Conservation (phyloP, 2,888 invertebrate species). For the Vesta saturnalis region DNA sequence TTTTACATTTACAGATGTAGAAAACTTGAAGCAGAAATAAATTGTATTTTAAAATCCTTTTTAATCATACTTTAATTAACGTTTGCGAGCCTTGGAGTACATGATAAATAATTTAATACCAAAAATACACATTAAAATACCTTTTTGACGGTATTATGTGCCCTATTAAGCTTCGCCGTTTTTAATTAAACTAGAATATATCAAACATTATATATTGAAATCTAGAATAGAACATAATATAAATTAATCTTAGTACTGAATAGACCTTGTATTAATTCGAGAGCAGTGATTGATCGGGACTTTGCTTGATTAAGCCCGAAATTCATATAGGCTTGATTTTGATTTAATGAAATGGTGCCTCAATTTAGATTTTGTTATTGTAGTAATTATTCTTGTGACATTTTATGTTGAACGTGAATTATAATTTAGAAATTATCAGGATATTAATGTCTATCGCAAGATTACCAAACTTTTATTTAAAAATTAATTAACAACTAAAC, state of each 20-base stretch:
- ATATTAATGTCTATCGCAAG: no score
- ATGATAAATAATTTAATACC: conserved; percentile 38
- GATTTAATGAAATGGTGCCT: neutral
- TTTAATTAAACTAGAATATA: conserved; percentile 35
- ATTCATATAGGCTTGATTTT: neutral
- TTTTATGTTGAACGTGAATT: no score
- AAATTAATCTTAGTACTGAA: neutral
- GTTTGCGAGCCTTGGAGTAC: conserved; percentile 21
- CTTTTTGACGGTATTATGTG: conserved; percentile 26
- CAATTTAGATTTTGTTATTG: no score
- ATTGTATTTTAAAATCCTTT: conserved; percentile 27
- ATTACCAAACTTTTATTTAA: no score
- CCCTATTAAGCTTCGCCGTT: conserved; percentile 25
- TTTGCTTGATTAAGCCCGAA: neutral
- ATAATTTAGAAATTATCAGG: no score
- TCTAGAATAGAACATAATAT: neutral
- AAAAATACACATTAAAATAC: conserved; percentile 35
- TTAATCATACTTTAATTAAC: conserved; percentile 37
- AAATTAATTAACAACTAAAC: no score
- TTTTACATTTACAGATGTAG: conserved; percentile 17
- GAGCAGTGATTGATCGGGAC: neutral
- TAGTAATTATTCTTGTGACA: no score
- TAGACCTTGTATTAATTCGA: conserved; percentile 6
- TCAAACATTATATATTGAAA: neutral
- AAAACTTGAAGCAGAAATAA: conserved; percentile 20